A percentile compares a stretch with the other conserved stretches of the same genome.
These are phyloP conservation scores for Troglohyphantes excavatus DNA, from an alignment of 2,888 invertebrate species.

Conservation along the genomic window DNA sequence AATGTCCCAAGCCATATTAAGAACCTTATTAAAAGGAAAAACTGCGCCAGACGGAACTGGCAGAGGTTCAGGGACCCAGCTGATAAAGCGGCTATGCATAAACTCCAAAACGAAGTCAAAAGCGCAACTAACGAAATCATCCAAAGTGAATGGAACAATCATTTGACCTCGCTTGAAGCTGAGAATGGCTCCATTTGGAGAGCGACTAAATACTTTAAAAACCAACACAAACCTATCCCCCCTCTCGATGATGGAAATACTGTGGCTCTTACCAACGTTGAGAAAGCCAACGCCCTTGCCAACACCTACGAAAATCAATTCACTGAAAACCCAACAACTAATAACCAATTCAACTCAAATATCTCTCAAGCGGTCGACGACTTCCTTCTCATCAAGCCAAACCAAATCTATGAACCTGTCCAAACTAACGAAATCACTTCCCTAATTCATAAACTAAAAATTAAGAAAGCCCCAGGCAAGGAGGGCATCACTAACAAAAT, in stretches of 20 bases:
- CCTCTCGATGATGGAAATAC: not conserved
- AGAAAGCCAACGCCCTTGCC: not conserved
- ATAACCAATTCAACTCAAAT: not conserved
- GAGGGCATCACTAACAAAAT: conserved; percentile 17
- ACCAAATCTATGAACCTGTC: not conserved
- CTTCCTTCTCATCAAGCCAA: not conserved
- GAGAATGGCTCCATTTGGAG: not conserved
- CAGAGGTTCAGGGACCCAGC: too few species aligned
- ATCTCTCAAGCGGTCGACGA: not conserved
- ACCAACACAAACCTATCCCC: not conserved
- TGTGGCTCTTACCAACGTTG: not conserved
- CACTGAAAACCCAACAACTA: not conserved
- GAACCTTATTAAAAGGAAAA: too few species aligned
- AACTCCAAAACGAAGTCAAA: too few species aligned
- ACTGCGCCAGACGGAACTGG: too few species aligned
- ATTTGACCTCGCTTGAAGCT: too few species aligned
- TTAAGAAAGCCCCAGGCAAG: not conserved
- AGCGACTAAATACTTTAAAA: not conserved
- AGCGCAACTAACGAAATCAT: too few species aligned
- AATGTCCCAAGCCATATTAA: not conserved
- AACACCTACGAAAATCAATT: not conserved
- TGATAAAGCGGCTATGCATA: too few species aligned
- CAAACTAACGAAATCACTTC: not conserved
- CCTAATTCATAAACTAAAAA: not conserved
- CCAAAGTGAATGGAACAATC: too few species aligned